Base-by-base conservation (phyloP, 2,113 vertebrate genomes). In the Nothobranchius furzeri region DNA sequence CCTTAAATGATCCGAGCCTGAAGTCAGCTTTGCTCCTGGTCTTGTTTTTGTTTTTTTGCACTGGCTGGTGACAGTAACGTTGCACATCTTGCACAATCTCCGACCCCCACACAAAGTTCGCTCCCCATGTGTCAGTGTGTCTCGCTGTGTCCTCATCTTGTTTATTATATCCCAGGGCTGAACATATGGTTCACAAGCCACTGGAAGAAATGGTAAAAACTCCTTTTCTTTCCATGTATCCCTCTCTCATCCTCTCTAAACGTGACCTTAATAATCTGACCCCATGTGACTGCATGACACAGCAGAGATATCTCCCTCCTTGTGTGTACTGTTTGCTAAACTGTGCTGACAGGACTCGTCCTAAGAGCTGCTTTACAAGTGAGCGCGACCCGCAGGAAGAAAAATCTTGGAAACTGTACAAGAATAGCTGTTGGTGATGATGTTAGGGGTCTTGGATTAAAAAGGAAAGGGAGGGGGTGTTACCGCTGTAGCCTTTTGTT, bases 221-320 rank as follows among this genome's bases (percentile, higher is more conserved):
- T 84, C 69, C 62, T 54, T 47, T 54, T 52, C 56, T 57, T 66
- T 45, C 60, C 46, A 9, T 24, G 42, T 50, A 60, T 45, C 61
- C 8, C 54, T 43, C 50, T 70, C 50, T 52, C 20, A 54, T 53
- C 55, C 45, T 54, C 40, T 73, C 68, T 74, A 85, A 68, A 82
- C 69, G 74, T 86, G 80, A 85, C 82, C 80, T 85, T 63, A 86
- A 85, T 85, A 85, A 66, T 68, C 62, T 75, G 76, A 79, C 83
- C 75, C 66, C 8, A 49, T 73, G 60, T 68, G 78, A 78, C 81
- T 74, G 70, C 60, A 69, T 76, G 70, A 70, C 55, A 35, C 68
- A 77, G 69, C 73, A 70, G 66, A 74, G 46, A 69, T 55, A 60
- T 72, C 61, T 72, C 54, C 64, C 45, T 63, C 55, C 49, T 37